Base-by-base conservation (phyloP, 1,140 invertebrate species). In the Brachionus rubens region DNA sequence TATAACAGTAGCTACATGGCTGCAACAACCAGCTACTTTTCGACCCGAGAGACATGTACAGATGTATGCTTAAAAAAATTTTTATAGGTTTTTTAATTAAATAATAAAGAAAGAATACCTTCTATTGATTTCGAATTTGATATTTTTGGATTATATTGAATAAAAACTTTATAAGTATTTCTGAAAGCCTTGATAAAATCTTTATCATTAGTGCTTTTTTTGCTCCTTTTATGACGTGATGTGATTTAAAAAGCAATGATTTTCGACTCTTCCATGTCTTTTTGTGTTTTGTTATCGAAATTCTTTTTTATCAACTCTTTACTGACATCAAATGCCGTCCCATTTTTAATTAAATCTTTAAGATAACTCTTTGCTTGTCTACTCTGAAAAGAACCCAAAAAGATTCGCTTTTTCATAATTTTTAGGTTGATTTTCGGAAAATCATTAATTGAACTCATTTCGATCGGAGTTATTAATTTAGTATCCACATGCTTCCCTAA, bases 31-130 rank as follows among this genome's bases (percentile, higher is more conserved):
- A 54, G 50, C 50, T 24, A 54, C 50, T 54, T 59, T 59, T 30
- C 28, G 24, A 59, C 54, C 54, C 28, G 54, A 59, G 3, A 59
- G 33, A 59, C 54, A 59, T n/a, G 26, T 59, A 5, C 54, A 59
- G 33, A 59, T 59, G 28, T 59, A 59, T 59, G 54, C 54, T 59
- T 59, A 33, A 54, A 36, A 59, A 59, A 59, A 33, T 59, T 33
- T 59, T 59, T 59, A 33, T 14, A 59, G 33, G 33, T 30, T 30
- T n/a, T 36, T 59, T 30, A 59, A 4, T 16, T 30, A n/a, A 59
- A 59, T 33, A 56, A 59, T 30, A 59, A 33, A 33, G 33, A 59
- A 30, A 16, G 12, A 12, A 16, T 59, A 59, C 54, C 28, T n/a
- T 59, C 33, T 33, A 59, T 59, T n/a, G 26, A 24, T 33, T 59